Percentiles rank a stretch among this genome's conserved stretches.
phyloP scores from a whole-genome alignment of 2,888 invertebrate genomes.

The Lasioglossum zephyrum region DNA sequence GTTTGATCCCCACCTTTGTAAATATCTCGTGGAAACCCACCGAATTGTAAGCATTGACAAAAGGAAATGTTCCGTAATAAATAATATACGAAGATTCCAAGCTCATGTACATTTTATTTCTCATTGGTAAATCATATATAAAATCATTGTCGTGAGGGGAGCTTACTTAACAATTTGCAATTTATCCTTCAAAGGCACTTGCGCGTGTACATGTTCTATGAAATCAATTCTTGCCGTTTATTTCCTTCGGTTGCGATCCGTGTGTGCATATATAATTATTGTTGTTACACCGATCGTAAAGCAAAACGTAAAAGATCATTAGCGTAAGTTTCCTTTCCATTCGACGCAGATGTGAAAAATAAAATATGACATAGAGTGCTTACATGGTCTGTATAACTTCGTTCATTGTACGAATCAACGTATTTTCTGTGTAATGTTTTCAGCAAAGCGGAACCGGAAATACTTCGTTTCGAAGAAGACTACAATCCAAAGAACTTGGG shows the following conservation, averaged over 20 bases:
- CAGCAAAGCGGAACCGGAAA: conserved; percentile 30
- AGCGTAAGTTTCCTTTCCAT: not conserved
- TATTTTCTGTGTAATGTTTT: conserved; percentile 42
- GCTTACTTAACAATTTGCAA: conserved; percentile 44
- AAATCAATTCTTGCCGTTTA: not conserved
- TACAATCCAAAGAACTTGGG: conserved; percentile 23
- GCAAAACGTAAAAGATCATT: not conserved
- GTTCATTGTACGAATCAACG: not conserved
- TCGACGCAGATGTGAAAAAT: not conserved
- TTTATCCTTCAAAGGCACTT: conserved; percentile 10
- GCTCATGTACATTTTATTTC: conserved; percentile 58
- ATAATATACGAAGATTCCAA: conserved; percentile 61
- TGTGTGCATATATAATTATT: not conserved
- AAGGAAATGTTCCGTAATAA: conserved; percentile 65
- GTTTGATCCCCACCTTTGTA: conserved; percentile 46
- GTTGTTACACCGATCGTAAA: not conserved
- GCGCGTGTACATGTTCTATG: conserved; percentile 5
- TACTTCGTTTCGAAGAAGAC: not conserved
- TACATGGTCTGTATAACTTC: not conserved
- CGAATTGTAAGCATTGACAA: conserved; percentile 54
- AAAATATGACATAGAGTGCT: not conserved
- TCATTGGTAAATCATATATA: conserved; percentile 48
- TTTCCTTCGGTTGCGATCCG: not conserved
- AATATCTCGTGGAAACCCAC: conserved; percentile 42
- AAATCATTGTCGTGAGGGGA: conserved; percentile 42